These are phyloP conservation scores for Heliangelus exortis DNA, from an alignment of 2,797 vertebrate genomes.

Conservation along the genomic window DNA sequence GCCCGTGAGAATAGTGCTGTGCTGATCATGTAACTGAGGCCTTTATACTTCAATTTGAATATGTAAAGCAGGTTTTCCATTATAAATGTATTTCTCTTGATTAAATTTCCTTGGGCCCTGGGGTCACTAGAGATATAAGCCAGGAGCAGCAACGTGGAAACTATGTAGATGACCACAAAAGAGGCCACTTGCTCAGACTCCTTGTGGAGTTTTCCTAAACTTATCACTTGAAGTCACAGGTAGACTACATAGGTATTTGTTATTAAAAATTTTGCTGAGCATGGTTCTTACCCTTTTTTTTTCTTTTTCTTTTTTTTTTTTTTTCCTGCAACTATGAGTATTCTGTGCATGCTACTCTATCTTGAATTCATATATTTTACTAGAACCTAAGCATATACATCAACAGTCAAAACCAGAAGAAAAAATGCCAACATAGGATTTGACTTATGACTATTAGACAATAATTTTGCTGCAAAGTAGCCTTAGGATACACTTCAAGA, in stretches of 20 bases:
- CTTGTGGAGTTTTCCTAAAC: neutral
- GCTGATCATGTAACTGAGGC: neutral
- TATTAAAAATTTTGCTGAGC: neutral
- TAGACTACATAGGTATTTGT: neutral
- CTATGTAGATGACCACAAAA: neutral
- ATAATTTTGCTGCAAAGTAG: neutral
- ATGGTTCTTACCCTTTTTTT: neutral
- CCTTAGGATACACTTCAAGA: neutral
- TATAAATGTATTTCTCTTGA: neutral
- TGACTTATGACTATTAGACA: neutral
- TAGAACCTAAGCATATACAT: neutral
- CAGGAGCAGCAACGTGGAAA: neutral
- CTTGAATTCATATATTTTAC: neutral
- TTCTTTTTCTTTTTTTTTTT: too few relatives aligned
- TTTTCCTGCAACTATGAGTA: neutral
- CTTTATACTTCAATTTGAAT: neutral
- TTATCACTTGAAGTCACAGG: neutral
- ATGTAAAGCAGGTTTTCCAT: neutral
- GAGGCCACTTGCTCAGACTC: neutral
- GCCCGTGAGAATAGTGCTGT: neutral
- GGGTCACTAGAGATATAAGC: neutral
- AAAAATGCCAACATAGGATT: neutral
- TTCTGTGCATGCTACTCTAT: neutral
- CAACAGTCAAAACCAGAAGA: neutral
- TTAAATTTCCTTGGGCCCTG: neutral